Evolutionary conservation across 2,888 invertebrate species (phyloP), one percentile per base, ranked within the genome.

Genomic region (Argyra leucocephala): DNA sequence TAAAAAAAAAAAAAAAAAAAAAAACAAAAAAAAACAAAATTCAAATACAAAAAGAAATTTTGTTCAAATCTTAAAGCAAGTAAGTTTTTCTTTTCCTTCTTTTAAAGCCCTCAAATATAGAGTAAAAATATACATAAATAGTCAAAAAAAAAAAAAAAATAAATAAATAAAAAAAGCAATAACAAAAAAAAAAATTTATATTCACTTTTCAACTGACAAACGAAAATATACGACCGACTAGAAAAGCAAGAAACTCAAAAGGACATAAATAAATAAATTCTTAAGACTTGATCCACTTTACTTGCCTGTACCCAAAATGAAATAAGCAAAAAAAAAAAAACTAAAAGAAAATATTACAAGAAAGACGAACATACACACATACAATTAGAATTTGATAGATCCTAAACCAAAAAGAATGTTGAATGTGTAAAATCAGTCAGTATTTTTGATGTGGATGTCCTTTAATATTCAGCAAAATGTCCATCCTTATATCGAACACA

Each of bases 401-500:
- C 31, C 48, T 5, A 18, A 48, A 15, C 48, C 18, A 48, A n/a
- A 48, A 48, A 48, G 3, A 37, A 37, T 15, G 37, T 26, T 26
- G 7, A 26, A 26, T 26, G 5, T 26, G 7, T 26, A 6, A 10
- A 10, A 37, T 3, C 48, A 15, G 15, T 3, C 48, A 12, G 18
- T 48, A 48, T 48, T 48, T 48, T n/a, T n/a, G 48, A 48, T n/a
- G n/a, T 48, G n/a, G n/a, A 48, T 48, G 48, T 48, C 48, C 48
- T 48, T 48, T 48, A 48, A 48, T 48, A 48, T 48, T 48, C 18
- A 2, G n/a, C 15, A 48, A 18, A 48, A 48, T 48, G 48, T 48
- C 48, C 48, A 48, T 48, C 31, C 9, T 31, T 31, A 31, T 31
- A 31, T 26, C 31, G 7, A 31, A 12, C 5, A 31, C 31, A 31